Evolutionary conservation across 1,140 invertebrate species (phyloP), one percentile per base, ranked within the genome.

Genomic region (Cyrtorhinus lividipennis): DNA sequence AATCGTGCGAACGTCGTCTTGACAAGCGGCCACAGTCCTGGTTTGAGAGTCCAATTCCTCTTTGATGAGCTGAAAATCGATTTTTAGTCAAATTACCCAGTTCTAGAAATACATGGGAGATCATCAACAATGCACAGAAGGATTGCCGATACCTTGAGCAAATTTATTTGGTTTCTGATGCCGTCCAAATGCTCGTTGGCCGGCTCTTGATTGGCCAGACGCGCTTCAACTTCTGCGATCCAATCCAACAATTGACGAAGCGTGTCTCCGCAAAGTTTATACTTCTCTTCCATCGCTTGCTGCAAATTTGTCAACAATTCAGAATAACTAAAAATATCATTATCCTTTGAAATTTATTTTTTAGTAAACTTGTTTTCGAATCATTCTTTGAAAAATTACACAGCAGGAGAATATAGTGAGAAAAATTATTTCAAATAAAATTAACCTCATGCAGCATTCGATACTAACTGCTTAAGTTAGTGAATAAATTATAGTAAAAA

Each of bases 231-330:
- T 65, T 89, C 85, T 5, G 81, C 80, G 62, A 96, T 84, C 89
- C 91, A 95, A 74, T 91, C 84, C 59, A 94, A 76, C 45, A 96
- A 79, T 73, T 90, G 89, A 38, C 82, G 83, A 45, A 94, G 76
- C 53, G 83, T 86, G 70, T 92, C 88, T 73, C 88, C 88, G 76
- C 85, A 95, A 69, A 88, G 80, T 74, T 84, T 89, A 79, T 94
- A 96, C 72, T 93, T 92, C 71, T 94, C 92, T 75, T 93, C 87
- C 67, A 94, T 86, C 69, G 90, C 90, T 88, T 92, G 88, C 92
- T 95, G 79, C 66, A 67, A n/a, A n/a, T n/a, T n/a, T n/a, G 64
- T n/a, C 66, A 65, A 64, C 38, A 63, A 45, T 59, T 24, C 60
- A 61, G 45, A 48, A 45, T 24, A 27, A 61, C 12, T 10, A 62